A percentile compares a stretch with the other conserved stretches of the same genome.
Conservation (phyloP, 2,797 vertebrate genomes). For the Varecia variegata region DNA sequence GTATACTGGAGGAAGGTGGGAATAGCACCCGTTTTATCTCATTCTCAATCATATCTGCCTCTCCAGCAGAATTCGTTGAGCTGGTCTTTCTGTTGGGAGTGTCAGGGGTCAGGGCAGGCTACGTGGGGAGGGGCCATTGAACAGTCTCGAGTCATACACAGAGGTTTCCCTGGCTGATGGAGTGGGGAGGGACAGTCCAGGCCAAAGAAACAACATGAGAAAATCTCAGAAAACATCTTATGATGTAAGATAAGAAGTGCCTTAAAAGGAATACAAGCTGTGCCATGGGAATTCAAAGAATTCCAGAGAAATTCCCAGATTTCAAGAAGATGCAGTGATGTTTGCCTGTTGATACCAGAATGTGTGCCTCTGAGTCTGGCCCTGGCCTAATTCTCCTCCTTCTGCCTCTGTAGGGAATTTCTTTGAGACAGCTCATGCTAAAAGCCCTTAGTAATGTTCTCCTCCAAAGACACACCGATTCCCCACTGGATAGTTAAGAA, state of each 20-base stretch:
- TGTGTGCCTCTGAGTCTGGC: neutral
- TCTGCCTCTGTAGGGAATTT: slow-evolving; percentile 48
- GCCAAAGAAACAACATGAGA: slow-evolving; percentile 13
- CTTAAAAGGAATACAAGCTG: neutral
- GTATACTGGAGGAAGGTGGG: neutral
- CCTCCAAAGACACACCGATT: slow-evolving; percentile 29
- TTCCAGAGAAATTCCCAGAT: slow-evolving; percentile 53
- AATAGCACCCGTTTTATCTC: neutral
- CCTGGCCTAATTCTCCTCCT: neutral
- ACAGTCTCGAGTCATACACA: neutral
- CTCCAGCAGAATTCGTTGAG: neutral
- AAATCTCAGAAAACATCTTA: slow-evolving; percentile 38
- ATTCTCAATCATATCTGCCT: neutral
- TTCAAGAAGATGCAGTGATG: neutral
- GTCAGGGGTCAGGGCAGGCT: neutral
- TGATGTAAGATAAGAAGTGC: slow-evolving; percentile 15
- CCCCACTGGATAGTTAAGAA: slow-evolving; percentile 68
- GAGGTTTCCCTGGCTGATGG: neutral
- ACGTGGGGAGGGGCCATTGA: neutral
- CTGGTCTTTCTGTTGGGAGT: neutral
- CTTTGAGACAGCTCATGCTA: slow-evolving; percentile 46
- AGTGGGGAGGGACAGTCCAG: neutral
- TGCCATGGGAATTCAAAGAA: slow-evolving; percentile 34
- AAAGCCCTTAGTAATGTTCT: slow-evolving; percentile 60
- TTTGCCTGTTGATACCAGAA: slow-evolving; percentile 34